Evolutionary conservation across 2,888 invertebrate species (phyloP).

Genomic region (Sialis lutaria): DNA sequence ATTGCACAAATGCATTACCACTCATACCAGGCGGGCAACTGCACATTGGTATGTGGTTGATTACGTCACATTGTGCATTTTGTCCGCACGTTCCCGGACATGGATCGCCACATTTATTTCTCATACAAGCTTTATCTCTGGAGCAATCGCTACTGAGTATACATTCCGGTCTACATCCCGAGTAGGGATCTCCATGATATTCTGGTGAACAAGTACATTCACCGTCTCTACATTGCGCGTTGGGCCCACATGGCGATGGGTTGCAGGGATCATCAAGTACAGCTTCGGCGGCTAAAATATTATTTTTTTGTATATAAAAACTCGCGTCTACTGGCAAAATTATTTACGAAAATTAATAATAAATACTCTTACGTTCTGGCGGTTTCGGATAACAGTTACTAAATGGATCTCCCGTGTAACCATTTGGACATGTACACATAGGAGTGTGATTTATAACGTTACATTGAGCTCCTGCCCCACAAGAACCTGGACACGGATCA

Average conservation of each 20-base stretch:
- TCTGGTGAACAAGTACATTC: constrained; percentile 47
- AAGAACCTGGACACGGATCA: constrained; percentile 64
- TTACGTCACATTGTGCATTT: constrained; percentile 50
- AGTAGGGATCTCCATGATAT: constrained; percentile 52
- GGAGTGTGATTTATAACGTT: constrained; percentile 59
- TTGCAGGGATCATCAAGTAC: constrained; percentile 40
- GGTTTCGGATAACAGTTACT: constrained; percentile 43
- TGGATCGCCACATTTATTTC: constrained; percentile 53
- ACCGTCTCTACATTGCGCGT: constrained; percentile 48
- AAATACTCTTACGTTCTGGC: constrained; percentile 8
- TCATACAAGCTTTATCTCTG: constrained; percentile 46
- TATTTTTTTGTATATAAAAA: neutral
- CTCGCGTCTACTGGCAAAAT: neutral
- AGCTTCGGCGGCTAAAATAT: constrained; percentile 11
- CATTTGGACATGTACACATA: constrained; percentile 52
- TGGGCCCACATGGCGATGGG: constrained; percentile 56
- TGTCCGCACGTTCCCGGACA: constrained; percentile 56
- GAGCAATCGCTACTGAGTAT: constrained; percentile 49
- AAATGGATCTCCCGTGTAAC: constrained; percentile 64
- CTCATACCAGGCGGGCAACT: constrained; percentile 34
- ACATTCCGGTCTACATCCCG: constrained; percentile 53
- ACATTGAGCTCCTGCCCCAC: constrained; percentile 56
- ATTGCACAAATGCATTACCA: constrained; percentile 54
- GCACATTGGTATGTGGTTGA: constrained; percentile 58
- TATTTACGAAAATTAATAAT: neutral